Evolutionary conservation across 2,113 vertebrate species (phyloP).

Genomic region (Ptilonorhynchus violaceus): DNA sequence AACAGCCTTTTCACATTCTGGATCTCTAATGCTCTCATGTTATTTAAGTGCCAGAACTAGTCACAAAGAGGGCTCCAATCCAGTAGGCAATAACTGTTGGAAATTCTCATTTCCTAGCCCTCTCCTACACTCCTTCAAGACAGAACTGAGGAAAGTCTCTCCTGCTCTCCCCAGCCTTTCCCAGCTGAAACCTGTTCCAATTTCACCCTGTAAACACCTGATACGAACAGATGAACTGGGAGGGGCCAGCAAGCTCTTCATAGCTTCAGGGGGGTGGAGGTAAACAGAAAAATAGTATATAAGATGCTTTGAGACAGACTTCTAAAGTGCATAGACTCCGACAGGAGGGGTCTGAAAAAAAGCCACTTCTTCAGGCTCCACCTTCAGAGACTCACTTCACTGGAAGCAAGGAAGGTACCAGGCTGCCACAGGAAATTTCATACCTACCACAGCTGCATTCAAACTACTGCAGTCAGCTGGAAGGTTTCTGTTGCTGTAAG

Average conservation of each 20-base stretch:
- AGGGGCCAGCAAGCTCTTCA: conserved; percentile 48
- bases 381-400: conserved; percentile 42
- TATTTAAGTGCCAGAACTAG: conserved; percentile 37
- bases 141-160: conserved; percentile 6
- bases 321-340: conserved; percentile 43
- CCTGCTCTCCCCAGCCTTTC: not conserved
- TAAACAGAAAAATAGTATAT: conserved; percentile 83
- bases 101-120: conserved; percentile 30
- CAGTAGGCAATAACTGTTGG: conserved; percentile 40
- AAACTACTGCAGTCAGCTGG: not conserved
- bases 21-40: not conserved
- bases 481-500: conserved; percentile 8
- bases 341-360: conserved; percentile 41
- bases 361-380: conserved; percentile 24
- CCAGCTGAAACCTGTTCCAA: conserved; percentile 42
- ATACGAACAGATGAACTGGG: conserved; percentile 68
- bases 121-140: conserved; percentile 24
- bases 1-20: not conserved
- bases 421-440: not conserved
- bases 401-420: conserved; percentile 26
- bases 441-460: not conserved
- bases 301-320: conserved; percentile 81
- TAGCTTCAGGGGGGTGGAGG: conserved; percentile 73
- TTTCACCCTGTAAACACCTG: conserved; percentile 73
- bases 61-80: conserved; percentile 58